Evolutionary conservation across 2,888 invertebrate genomes (phyloP).

Genomic region (Cephus pygmeus): DNA sequence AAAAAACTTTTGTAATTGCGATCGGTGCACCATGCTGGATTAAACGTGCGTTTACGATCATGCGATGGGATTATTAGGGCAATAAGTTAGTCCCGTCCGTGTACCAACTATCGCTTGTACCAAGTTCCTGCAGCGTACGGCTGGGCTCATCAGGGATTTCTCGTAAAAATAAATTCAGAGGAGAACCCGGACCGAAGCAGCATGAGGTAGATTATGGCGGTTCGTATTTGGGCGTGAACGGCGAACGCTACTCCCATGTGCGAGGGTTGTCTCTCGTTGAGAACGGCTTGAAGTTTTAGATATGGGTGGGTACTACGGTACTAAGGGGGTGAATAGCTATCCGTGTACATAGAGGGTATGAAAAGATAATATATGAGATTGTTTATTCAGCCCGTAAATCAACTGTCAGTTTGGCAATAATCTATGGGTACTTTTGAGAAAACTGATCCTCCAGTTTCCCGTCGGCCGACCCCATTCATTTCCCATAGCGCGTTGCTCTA

Average conservation of each 20-base stretch:
- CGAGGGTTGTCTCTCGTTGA: background rate
- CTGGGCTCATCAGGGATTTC: background rate
- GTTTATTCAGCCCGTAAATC: background rate
- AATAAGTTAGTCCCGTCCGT: background rate
- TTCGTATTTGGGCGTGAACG: constrained; percentile 5
- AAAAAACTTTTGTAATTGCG: background rate
- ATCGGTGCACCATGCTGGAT: background rate
- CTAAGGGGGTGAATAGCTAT: background rate
- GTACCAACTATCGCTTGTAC: background rate
- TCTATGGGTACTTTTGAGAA: background rate
- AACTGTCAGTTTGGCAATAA: background rate
- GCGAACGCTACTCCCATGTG: background rate
- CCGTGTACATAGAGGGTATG: background rate
- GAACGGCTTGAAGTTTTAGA: background rate
- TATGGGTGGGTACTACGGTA: background rate
- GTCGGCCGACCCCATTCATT: background rate
- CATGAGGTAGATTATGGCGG: constrained; percentile 2
- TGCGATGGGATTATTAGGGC: background rate
- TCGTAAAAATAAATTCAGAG: background rate
- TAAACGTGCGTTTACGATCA: background rate
- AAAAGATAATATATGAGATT: background rate
- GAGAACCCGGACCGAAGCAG: background rate
- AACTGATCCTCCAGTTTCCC: background rate
- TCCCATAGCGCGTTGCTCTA: background rate
- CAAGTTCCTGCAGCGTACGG: background rate